Evolutionary conservation across 35 echinoderm and acorn worm genomes (phyloP).

Genomic region (Amphiura filiformis): DNA sequence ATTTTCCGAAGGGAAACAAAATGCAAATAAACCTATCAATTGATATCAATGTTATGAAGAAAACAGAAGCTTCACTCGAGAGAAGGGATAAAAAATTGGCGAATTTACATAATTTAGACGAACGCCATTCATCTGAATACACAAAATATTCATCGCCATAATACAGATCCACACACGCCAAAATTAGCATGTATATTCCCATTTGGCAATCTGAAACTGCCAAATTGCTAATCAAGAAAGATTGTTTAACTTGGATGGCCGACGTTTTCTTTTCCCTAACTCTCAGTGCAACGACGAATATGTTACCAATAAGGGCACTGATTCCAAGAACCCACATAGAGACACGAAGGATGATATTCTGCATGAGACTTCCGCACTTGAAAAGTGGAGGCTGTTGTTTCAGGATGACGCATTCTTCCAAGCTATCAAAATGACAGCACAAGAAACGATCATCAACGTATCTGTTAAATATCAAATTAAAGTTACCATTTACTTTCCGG

Average conservation of each 20-base stretch:
- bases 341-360: slow-evolving; percentile 25
- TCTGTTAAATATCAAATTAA: slow-evolving; percentile 9
- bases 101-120: slow-evolving; percentile 5
- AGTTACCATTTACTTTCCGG: no score
- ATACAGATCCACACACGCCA: slow-evolving; percentile 25
- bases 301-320: slow-evolving; percentile 50
- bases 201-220: slow-evolving; percentile 52
- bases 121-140: slow-evolving; percentile 21
- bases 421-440: slow-evolving; percentile 24
- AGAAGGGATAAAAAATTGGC: slow-evolving; percentile 39
- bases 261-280: neutral
- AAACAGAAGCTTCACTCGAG: slow-evolving; percentile 62
- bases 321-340: slow-evolving; percentile 55
- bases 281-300: slow-evolving; percentile 22
- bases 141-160: slow-evolving; percentile 40
- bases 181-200: slow-evolving; percentile 62
- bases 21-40: slow-evolving; percentile 49
- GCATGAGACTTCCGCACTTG: slow-evolving; percentile 43
- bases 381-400: slow-evolving; percentile 26
- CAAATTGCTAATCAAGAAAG: slow-evolving; percentile 37
- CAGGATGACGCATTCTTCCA: neutral
- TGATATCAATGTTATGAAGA: slow-evolving; percentile 49
- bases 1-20: slow-evolving; percentile 33
- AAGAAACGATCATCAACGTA: slow-evolving; percentile 44
- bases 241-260: slow-evolving; percentile 9